Percentiles rank a stretch among this genome's conserved stretches.
These are phyloP conservation scores for Furcula furcula DNA, from an alignment of 2,888 invertebrate genomes.

Conservation along the genomic window DNA sequence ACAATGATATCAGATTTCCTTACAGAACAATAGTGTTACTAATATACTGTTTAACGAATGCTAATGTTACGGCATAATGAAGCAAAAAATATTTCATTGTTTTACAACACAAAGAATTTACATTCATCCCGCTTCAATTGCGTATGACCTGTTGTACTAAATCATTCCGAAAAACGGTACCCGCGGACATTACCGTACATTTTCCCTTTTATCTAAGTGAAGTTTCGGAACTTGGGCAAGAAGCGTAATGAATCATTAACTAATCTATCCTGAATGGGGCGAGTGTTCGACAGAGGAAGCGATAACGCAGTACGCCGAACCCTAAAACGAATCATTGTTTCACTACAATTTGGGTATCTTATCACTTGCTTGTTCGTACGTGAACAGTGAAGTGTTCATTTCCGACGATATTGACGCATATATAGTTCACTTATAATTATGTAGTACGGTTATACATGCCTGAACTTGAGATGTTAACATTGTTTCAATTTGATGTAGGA, in stretches of 20 bases:
- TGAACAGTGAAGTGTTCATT: constrained; percentile 32
- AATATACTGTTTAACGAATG: neutral
- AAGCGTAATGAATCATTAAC: constrained; percentile 62
- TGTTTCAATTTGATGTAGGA: too few species aligned
- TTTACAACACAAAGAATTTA: neutral
- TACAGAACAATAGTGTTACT: neutral
- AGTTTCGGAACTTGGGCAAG: constrained; percentile 33
- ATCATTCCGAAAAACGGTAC: neutral
- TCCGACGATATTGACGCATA: constrained; percentile 17
- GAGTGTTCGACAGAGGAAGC: constrained; percentile 62
- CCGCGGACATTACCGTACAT: neutral
- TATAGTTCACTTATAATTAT: constrained; percentile 24
- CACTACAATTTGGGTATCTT: constrained; percentile 51
- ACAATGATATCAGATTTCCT: constrained; percentile 2
- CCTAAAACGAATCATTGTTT: constrained; percentile 60
- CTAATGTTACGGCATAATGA: constrained; percentile 2
- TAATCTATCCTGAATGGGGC: constrained; percentile 61
- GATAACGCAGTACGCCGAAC: constrained; percentile 64
- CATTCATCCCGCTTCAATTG: neutral
- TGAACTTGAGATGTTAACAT: too few species aligned
- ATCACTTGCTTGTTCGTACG: constrained; percentile 37
- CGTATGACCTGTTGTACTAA: neutral
- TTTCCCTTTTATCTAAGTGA: constrained; percentile 26
- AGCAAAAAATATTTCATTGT: constrained; percentile 3
- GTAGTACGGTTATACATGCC: too few species aligned